Evolutionary conservation across 1,140 invertebrate genomes (phyloP).

Genomic region (Sminthurides bifidus): DNA sequence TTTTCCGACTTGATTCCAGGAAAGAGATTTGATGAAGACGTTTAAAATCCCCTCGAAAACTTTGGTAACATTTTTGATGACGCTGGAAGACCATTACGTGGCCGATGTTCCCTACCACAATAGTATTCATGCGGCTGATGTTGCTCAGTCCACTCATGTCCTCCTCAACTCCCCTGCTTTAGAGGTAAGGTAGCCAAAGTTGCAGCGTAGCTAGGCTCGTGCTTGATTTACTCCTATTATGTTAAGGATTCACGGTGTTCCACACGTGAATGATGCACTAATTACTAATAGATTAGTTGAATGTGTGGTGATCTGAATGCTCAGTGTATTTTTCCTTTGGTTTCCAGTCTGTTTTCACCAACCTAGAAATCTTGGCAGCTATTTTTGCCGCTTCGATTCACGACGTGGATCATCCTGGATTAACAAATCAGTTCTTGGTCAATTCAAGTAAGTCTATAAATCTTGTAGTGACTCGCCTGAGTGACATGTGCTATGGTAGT

Average conservation of each 20-base stretch:
- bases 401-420: constrained; percentile 96
- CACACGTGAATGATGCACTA: too few species aligned
- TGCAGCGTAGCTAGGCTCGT: too few species aligned
- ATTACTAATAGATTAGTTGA: too few species aligned
- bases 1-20: constrained; percentile 41
- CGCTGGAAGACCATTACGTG: constrained; percentile 95
- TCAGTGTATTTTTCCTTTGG: too few species aligned
- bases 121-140: constrained; percentile 91
- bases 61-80: constrained; percentile 90
- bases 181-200: constrained; percentile 63
- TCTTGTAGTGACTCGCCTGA: neutral
- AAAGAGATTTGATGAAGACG: constrained; percentile 75
- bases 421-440: constrained; percentile 94
- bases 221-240: too few species aligned
- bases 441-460: constrained; percentile 60
- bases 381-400: constrained; percentile 95
- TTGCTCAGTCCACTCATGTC: constrained; percentile 89
- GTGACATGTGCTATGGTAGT: too few species aligned
- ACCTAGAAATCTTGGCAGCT: constrained; percentile 86
- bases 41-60: constrained; percentile 90
- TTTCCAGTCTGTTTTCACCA: constrained; percentile 74
- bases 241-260: too few species aligned
- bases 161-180: constrained; percentile 87
- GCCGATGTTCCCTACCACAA: constrained; percentile 84
- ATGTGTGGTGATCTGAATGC: too few species aligned